Evolutionary conservation across 92 coral and sea anemone species (phyloP).

Genomic region (Heteractis magnifica): DNA sequence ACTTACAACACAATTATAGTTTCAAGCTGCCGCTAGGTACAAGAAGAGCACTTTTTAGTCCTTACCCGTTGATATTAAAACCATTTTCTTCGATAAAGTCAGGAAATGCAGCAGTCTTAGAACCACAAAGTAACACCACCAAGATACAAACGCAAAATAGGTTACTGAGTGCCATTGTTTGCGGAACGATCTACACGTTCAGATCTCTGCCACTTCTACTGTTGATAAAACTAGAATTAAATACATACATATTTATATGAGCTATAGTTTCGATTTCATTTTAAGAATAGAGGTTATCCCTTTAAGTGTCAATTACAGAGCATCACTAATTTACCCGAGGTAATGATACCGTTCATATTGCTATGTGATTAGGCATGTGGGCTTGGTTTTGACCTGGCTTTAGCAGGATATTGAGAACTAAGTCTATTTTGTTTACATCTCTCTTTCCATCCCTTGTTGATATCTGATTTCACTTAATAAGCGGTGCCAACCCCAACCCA

Average conservation of each 20-base stretch:
- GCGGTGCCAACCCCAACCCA: too few relatives aligned
- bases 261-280: background rate
- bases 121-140: background rate
- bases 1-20: too few relatives aligned
- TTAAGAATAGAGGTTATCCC: background rate
- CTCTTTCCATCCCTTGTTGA: too few relatives aligned
- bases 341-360: too few relatives aligned
- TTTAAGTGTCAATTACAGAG: too few relatives aligned
- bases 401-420: too few relatives aligned
- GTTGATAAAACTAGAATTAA: background rate
- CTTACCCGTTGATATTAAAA: background rate
- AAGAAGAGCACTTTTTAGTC: background rate
- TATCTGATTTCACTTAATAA: too few relatives aligned
- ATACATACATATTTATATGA: background rate
- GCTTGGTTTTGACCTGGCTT: too few relatives aligned
- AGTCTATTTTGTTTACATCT: too few relatives aligned
- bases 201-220: background rate
- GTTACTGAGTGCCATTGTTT: background rate
- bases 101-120: background rate
- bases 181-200: background rate
- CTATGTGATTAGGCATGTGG: too few relatives aligned
- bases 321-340: too few relatives aligned
- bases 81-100: conserved; percentile 7
- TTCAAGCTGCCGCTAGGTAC: background rate
- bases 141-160: background rate